Evolutionary conservation across 2,888 invertebrate genomes (phyloP).

Genomic region (Erebia ligea): DNA sequence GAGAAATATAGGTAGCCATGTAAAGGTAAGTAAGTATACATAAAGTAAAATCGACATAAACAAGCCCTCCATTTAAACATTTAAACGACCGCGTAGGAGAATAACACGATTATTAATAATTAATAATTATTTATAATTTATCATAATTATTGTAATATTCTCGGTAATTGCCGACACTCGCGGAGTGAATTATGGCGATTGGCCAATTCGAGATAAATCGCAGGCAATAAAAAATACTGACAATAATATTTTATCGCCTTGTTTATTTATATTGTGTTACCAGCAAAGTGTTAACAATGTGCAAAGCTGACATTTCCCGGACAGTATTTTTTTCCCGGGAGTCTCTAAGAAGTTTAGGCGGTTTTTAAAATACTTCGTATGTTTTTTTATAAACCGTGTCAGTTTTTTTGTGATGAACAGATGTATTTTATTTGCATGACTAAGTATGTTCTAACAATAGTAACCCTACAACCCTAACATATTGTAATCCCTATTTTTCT

Average conservation of each 20-base stretch:
- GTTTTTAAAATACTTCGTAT: no score
- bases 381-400: no score
- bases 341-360: no score
- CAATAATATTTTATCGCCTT: slow-evolving; percentile 27
- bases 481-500: no score
- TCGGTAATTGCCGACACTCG: slow-evolving; percentile 29
- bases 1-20: not conserved
- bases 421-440: no score
- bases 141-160: slow-evolving; percentile 34
- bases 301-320: not conserved
- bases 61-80: slow-evolving; percentile 1
- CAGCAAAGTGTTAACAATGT: not conserved
- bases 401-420: no score
- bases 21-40: no score
- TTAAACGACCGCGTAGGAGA: slow-evolving; percentile 17
- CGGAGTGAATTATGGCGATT: slow-evolving; percentile 28
- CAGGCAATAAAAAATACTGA: slow-evolving; percentile 28
- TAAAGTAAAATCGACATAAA: not conserved
- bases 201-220: slow-evolving; percentile 32
- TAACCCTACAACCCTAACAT: no score
- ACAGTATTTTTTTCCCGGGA: no score
- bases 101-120: slow-evolving; percentile 19
- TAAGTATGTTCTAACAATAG: no score
- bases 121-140: slow-evolving; percentile 33
- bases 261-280: slow-evolving; percentile 8